These are phyloP conservation scores for Dryobates pubescens DNA, from an alignment of 2,797 vertebrate genomes.

Conservation along the genomic window DNA sequence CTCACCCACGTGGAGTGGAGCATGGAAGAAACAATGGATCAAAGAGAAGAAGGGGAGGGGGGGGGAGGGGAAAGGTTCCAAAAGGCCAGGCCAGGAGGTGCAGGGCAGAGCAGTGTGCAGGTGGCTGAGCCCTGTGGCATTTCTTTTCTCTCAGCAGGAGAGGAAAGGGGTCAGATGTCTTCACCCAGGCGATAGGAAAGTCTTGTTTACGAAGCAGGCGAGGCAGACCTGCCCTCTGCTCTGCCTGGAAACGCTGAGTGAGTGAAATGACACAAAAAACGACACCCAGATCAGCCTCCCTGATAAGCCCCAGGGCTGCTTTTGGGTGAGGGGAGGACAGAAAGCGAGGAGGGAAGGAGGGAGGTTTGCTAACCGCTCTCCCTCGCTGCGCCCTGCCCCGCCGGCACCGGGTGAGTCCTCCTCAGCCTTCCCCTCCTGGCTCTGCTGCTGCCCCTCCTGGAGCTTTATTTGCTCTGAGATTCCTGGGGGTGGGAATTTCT, in stretches of 20 bases:
- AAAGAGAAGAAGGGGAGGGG: no score
- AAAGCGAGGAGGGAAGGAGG: not conserved
- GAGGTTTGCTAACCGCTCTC: not conserved
- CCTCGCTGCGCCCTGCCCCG: not conserved
- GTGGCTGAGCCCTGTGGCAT: not conserved
- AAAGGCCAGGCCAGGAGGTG: not conserved
- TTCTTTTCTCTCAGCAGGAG: not conserved
- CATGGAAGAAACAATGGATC: not conserved
- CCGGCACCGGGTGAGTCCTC: not conserved
- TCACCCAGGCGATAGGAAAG: constrained; percentile 30
- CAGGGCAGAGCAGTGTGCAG: not conserved
- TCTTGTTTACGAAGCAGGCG: not conserved
- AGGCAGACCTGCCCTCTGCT: constrained; percentile 35
- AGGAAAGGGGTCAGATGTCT: not conserved
- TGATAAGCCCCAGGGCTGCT: constrained; percentile 36
- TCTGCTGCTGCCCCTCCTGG: rapidly evolving
- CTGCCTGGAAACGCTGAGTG: constrained; percentile 71
- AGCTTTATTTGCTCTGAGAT: rapidly evolving
- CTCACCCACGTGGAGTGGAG: rapidly evolving
- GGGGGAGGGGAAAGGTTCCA: no score
- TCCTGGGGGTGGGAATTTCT: rapidly evolving
- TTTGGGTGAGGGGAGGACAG: constrained; percentile 30
- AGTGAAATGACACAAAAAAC: constrained; percentile 42
- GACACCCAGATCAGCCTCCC: constrained; percentile 32
- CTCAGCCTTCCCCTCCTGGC: not conserved